Evolutionary conservation across 2,888 invertebrate species (phyloP), one percentile per base, ranked within the genome.

Genomic region (Sphaerophoria taeniata): DNA sequence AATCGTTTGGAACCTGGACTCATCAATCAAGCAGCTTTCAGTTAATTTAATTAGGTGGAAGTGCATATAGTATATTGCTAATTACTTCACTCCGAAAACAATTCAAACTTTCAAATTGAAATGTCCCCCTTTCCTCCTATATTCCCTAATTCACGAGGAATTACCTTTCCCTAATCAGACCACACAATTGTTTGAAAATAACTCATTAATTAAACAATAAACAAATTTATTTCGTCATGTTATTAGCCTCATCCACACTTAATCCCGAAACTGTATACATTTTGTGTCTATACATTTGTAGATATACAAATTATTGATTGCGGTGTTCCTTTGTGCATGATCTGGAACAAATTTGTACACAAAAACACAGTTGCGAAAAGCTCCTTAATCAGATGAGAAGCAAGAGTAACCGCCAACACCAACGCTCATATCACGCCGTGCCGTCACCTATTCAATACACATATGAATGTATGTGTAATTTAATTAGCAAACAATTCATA

Each of bases 401-500:
- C 61, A 24, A 31, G 16, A 6, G 16, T 6, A 6, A 7, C 55
- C 33, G 12, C 11, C 33, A 5, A 7, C 24, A 4, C 34, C 36
- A 9, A 11, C 34, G 14, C 36, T 9, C 2, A n/a, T 5, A 14
- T 14, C 56, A n/a, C 60, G 39, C 5, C 55, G 55, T 9, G 11
- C 9, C 43, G 11, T 12, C 43, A 43, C 43, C 43, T 11, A 24
- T 24, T 43, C 12, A 43, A 43, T 6, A 43, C 12, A 43, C 12
- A 43, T 9, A 9, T 43, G 12, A 9, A 43, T 12, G 60, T 75
- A 74, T n/a, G 33, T 39, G 39, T 60, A 75, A 79, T 79, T 84
- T 84, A 84, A 84, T 84, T 84, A 84, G 84, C 72, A 84, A 84
- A 84, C 84, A 84, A 84, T 84, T 47, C 69, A 76, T 84, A 79